Evolutionary conservation across 2,113 vertebrate species (phyloP).

Genomic region (Coptodon bakossiorum): DNA sequence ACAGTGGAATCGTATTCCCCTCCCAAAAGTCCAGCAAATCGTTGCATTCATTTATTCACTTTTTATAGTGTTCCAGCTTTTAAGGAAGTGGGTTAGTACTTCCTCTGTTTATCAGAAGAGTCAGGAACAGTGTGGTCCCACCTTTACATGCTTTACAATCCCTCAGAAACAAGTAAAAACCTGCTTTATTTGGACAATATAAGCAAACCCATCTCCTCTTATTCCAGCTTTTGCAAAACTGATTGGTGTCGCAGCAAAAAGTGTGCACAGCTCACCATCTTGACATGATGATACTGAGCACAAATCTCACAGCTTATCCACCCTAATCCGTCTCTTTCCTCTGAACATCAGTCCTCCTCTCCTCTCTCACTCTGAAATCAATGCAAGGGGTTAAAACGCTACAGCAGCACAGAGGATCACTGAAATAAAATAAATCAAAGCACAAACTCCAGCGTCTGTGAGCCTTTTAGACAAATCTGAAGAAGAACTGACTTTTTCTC

Average conservation of each 20-base stretch:
- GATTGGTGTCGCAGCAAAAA: not conserved
- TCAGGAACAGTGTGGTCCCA: not conserved
- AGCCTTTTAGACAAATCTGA: not conserved
- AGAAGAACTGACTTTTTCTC: not conserved
- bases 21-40: not conserved
- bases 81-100: not conserved
- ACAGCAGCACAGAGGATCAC: not conserved
- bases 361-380: not conserved
- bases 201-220: fast-evolving
- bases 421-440: not conserved
- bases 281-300: not conserved
- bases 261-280: not conserved
- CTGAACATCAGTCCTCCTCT: not conserved
- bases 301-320: conserved; percentile 13
- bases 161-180: not conserved
- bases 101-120: not conserved
- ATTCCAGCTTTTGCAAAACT: not conserved
- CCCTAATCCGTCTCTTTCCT: not conserved
- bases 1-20: not conserved
- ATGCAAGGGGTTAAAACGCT: not conserved
- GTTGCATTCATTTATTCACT: not conserved
- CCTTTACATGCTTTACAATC: not conserved
- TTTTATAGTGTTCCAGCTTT: fast-evolving
- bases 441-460: not conserved
- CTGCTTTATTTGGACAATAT: not conserved